phyloP scores from a whole-genome alignment of 2,888 invertebrate genomes.

The Epicampocera succincta region DNA sequence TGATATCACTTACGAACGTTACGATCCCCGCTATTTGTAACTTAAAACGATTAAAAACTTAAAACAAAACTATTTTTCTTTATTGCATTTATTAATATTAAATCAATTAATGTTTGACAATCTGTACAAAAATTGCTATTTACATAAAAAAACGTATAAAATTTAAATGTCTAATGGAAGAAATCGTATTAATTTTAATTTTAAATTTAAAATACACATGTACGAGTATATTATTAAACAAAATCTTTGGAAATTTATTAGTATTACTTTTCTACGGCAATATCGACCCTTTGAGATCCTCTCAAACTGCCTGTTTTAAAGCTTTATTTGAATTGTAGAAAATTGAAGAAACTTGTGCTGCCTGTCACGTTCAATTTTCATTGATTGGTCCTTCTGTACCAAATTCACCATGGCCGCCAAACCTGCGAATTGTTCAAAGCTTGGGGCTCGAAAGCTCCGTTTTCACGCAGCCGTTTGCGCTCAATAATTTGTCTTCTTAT shows the following conservation, averaged over 20 bases:
- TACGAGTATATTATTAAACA: conserved; percentile 12
- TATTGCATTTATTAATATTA: too few species aligned
- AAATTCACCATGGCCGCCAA: conserved; percentile 79
- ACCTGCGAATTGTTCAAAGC: conserved; percentile 72
- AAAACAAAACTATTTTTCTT: too few species aligned
- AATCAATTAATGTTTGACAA: too few species aligned
- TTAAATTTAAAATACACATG: conserved; percentile 5
- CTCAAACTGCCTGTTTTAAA: conserved; percentile 67
- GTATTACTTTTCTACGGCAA: conserved; percentile 21
- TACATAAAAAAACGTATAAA: not conserved
- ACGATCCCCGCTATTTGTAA: too few species aligned
- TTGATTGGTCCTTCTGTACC: not conserved
- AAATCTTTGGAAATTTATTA: conserved; percentile 54
- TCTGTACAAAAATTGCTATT: too few species aligned
- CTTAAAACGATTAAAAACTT: too few species aligned
- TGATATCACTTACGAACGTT: too few species aligned
- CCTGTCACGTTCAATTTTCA: conserved; percentile 23
- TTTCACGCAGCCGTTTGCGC: conserved; percentile 78
- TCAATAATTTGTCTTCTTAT: conserved; percentile 80
- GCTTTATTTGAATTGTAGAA: conserved; percentile 42
- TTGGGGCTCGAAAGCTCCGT: conserved; percentile 73
- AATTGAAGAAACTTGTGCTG: not conserved
- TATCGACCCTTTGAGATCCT: conserved; percentile 63
- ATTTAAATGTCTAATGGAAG: conserved; percentile 60
- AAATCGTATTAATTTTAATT: conserved; percentile 43